Evolutionary conservation across 1,140 invertebrate species (phyloP).

Genomic region (Drosophila lacteicornis): DNA sequence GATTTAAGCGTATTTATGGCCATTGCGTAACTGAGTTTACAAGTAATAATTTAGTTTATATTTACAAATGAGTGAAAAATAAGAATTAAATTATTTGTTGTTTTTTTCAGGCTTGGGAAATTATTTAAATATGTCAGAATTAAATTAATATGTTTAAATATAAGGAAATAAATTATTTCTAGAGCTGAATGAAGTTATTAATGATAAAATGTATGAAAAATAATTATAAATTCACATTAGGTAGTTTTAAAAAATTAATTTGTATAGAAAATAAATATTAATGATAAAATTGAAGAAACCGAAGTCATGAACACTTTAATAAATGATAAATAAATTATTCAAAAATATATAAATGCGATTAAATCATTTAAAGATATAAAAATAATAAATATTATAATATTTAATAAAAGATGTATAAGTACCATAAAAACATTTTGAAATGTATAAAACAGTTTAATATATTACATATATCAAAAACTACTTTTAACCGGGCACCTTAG

Average conservation of each 20-base stretch:
- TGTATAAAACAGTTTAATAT: not conserved
- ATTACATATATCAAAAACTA: no score
- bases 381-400: not conserved
- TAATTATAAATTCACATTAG: not conserved
- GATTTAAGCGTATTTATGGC: slow-evolving; percentile 20
- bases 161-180: no score
- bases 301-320: no score
- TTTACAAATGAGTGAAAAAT: not conserved
- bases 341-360: no score
- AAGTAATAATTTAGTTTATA: not conserved
- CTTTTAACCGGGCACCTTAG: not conserved
- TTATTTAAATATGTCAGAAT: not conserved
- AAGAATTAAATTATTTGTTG: not conserved
- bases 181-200: no score
- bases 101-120: not conserved
- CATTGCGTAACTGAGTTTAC: slow-evolving; percentile 1
- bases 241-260: not conserved
- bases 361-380: no score
- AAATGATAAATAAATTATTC: no score
- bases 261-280: not conserved
- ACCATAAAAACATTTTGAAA: not conserved
- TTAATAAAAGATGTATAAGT: not conserved
- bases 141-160: not conserved
- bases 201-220: not conserved
- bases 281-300: not conserved